These are phyloP conservation scores for Pithys albifrons DNA, from an alignment of 2,113 vertebrate species.

Conservation along the genomic window DNA sequence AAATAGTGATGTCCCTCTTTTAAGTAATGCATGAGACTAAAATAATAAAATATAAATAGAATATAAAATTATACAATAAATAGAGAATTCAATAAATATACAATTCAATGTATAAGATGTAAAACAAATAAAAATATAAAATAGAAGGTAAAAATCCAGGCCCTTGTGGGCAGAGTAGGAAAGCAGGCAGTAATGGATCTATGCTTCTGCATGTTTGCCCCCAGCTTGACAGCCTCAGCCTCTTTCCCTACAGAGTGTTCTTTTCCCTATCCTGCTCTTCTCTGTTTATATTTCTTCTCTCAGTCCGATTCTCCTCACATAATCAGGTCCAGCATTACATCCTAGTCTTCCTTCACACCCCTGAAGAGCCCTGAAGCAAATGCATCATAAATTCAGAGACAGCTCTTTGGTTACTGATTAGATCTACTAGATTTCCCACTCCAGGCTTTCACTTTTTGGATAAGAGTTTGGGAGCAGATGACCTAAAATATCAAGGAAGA, in stretches of 20 bases:
- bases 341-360: background rate
- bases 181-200: background rate
- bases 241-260: background rate
- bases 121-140: background rate
- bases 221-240: background rate
- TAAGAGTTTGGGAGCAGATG: background rate
- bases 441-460: background rate
- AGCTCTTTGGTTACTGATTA: background rate
- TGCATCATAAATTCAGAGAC: background rate
- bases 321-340: background rate
- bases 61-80: background rate
- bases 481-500: background rate
- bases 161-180: background rate
- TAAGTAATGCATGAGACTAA: background rate
- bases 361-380: background rate
- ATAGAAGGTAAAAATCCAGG: background rate
- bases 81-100: background rate
- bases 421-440: background rate
- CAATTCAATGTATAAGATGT: background rate
- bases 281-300: background rate
- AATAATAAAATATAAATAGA: background rate
- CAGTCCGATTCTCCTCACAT: background rate
- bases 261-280: background rate
- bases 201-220: background rate
- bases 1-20: background rate